These are phyloP conservation scores for Drepana falcataria DNA, from an alignment of 2,888 invertebrate species.

Conservation along the genomic window DNA sequence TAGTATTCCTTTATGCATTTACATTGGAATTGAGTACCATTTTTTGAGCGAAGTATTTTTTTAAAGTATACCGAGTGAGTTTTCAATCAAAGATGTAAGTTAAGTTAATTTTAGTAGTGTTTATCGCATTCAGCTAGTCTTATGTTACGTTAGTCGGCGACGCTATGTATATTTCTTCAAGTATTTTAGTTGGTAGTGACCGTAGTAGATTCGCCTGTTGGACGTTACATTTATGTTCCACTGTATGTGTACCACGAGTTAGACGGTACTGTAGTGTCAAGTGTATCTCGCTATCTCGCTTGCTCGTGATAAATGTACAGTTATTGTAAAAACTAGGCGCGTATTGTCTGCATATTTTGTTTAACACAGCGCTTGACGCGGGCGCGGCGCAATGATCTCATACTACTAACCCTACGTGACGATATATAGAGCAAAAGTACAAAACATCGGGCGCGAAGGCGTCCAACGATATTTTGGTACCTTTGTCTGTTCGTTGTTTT, in stretches of 20 bases:
- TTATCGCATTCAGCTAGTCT: slow-evolving; percentile 78
- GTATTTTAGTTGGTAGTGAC: slow-evolving; percentile 51
- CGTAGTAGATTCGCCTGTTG: slow-evolving; percentile 45
- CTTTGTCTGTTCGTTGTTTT: slow-evolving; percentile 67
- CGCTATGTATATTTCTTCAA: slow-evolving; percentile 64
- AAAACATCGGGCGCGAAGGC: slow-evolving; percentile 50
- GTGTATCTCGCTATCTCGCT: background rate
- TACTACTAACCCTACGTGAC: slow-evolving; percentile 71
- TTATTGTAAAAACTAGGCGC: slow-evolving; percentile 60
- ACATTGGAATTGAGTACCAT: slow-evolving; percentile 66
- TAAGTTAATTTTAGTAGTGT: slow-evolving; percentile 71
- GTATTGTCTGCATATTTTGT: slow-evolving; percentile 69
- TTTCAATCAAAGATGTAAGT: slow-evolving; percentile 76
- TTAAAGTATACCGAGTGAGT: slow-evolving; percentile 69
- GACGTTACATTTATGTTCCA: slow-evolving; percentile 46
- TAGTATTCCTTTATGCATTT: slow-evolving; percentile 57
- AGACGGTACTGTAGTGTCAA: slow-evolving; percentile 9
- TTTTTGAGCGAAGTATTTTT: slow-evolving; percentile 56
- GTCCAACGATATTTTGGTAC: slow-evolving; percentile 64
- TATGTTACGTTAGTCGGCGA: slow-evolving; percentile 68
- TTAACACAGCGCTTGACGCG: slow-evolving; percentile 70
- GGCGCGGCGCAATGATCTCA: slow-evolving; percentile 75
- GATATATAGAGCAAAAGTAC: slow-evolving; percentile 73
- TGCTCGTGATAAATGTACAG: slow-evolving; percentile 24
- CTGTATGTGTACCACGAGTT: too few relatives aligned